phyloP scores from a whole-genome alignment of 2,797 vertebrate genomes.

The Phyllotis vaccarum region DNA sequence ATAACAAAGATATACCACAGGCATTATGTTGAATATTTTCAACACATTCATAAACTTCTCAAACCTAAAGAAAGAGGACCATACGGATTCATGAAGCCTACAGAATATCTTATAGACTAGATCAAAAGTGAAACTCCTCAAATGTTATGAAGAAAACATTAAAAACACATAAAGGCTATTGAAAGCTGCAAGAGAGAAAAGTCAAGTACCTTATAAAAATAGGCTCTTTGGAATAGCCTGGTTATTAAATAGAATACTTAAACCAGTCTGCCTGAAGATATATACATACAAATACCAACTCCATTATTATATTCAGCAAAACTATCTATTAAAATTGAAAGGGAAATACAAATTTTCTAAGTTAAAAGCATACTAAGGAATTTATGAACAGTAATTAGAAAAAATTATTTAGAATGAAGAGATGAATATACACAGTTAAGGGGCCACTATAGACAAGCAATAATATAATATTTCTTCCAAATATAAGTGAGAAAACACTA shows the following conservation, averaged over 20 bases:
- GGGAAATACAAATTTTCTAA: background rate
- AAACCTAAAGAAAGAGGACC: background rate
- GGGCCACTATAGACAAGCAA: background rate
- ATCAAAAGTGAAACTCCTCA: background rate
- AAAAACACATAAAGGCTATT: background rate
- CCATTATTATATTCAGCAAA: background rate
- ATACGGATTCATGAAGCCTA: background rate
- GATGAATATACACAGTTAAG: background rate
- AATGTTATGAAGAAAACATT: background rate
- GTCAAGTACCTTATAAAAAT: background rate
- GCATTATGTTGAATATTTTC: background rate
- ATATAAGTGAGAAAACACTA: background rate
- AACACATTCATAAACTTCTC: background rate
- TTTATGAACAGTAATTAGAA: background rate
- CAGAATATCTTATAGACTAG: background rate
- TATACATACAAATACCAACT: too few relatives aligned
- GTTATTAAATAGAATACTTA: background rate
- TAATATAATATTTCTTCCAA: too few relatives aligned
- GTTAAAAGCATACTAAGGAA: background rate
- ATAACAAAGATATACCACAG: background rate
- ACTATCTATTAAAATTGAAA: background rate
- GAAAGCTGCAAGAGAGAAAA: background rate
- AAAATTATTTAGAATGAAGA: background rate
- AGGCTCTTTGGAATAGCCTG: background rate
- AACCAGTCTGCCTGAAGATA: too few relatives aligned